These are phyloP conservation scores for Holothuria glaberrima DNA, from an alignment of 35 echinoderm and acorn worm species.

Conservation along the genomic window DNA sequence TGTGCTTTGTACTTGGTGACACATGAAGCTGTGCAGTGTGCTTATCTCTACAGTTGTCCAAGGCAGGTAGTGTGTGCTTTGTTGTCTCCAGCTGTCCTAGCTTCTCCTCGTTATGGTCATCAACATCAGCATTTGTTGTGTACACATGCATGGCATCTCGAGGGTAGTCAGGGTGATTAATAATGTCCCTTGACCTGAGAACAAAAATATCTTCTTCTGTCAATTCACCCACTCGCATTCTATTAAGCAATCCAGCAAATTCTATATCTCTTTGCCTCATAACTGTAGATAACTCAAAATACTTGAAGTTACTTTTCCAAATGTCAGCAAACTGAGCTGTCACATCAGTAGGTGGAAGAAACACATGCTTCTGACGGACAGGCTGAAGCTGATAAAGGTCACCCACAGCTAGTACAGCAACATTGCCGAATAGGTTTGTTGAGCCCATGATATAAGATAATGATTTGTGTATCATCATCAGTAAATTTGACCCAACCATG, in stretches of 20 bases:
- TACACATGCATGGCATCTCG: constrained; percentile 20
- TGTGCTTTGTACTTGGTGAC: constrained; percentile 20
- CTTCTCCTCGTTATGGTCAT: constrained; percentile 7
- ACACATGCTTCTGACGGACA: constrained; percentile 22
- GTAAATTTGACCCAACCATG: constrained; percentile 57
- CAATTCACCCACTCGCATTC: constrained; percentile 8
- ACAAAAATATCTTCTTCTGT: constrained; percentile 8
- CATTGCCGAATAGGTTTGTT: constrained; percentile 59
- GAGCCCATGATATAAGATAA: constrained; percentile 16
- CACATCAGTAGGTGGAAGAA: background rate
- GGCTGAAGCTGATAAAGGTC: constrained; percentile 68
- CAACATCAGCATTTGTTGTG: constrained; percentile 22
- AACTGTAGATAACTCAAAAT: constrained; percentile 40
- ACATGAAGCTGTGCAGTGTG: background rate
- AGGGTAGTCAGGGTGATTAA: background rate
- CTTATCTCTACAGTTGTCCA: constrained; percentile 1
- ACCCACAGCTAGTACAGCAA: constrained; percentile 60
- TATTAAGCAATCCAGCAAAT: constrained; percentile 37
- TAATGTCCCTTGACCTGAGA: constrained; percentile 6
- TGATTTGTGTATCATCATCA: constrained; percentile 44
- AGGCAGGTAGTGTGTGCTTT: background rate
- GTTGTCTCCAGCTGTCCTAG: background rate
- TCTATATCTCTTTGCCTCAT: constrained; percentile 58
- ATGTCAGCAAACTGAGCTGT: constrained; percentile 25
- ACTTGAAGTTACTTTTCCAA: background rate